Base-by-base conservation (phyloP, 64 coral and sea anemone genomes). In the Montipora cactus region DNA sequence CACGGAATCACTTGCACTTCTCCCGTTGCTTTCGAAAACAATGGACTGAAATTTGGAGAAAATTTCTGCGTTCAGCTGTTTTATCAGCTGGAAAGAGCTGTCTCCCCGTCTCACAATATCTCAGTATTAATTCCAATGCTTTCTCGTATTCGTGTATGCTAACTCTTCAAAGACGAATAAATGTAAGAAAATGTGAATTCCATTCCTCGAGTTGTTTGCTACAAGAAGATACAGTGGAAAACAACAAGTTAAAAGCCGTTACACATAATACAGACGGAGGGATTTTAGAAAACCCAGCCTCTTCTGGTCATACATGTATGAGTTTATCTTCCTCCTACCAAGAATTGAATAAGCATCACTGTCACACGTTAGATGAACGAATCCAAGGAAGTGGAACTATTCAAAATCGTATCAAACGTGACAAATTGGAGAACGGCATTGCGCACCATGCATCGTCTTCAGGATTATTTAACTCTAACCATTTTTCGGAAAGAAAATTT, bases 161-260 rank as follows among this genome's bases (percentile, higher is more conserved):
- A 67, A 0, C 16, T 49, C 66, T 12, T 18, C 19, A 86, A 25
- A 50, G 66, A 51, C 45, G 16, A 21, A 22, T 86, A 12, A 50
- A 12, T 16, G 18, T 18, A 1, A 48, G 18, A 9, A 70, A 86
- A 5, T 72, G 3, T 12, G 47, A 62, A 16, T 49, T 86, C 7
- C 82, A 86, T 70, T 86, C 13, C 15, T 86, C 82, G 44, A 86
- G 45, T 1, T 71, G 18, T 48, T 86, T 69, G 19, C 47, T 86
- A 71, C 82, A 51, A 86, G 18, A 46, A 49, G n/a, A 72, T 69
- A 64, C 18, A 0, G 64, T 50, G n/a, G 62, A 70, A 8, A 86
- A 16, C 5, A 8, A 72, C 19, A n/a, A 9, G 5, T 25, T 45
- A 28, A 66, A 82, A 66, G 22, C 44, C 12, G 28, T 82, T 67